Conservation (phyloP, 2,113 vertebrate genomes). For the Propithecus coquereli region DNA sequence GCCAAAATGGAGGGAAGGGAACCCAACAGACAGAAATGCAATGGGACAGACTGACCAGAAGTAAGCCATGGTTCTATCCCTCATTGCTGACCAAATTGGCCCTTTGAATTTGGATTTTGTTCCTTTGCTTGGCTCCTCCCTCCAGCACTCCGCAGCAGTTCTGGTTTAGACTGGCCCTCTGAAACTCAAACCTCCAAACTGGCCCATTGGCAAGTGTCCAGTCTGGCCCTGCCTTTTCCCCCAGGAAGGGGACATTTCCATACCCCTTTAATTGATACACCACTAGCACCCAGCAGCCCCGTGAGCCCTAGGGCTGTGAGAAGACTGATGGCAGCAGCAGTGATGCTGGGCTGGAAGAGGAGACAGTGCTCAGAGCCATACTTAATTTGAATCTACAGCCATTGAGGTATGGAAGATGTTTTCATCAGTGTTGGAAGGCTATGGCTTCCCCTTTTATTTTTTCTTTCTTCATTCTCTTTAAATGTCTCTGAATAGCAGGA, state of each 20-base stretch:
- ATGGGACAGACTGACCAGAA: background rate
- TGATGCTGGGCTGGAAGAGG: background rate
- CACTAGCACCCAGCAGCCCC: background rate
- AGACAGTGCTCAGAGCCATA: background rate
- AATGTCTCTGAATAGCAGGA: background rate
- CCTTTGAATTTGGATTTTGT: background rate
- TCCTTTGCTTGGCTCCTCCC: background rate
- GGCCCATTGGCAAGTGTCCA: background rate
- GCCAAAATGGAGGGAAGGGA: background rate
- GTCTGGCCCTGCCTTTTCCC: background rate
- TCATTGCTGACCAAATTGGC: background rate
- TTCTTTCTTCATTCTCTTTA: background rate
- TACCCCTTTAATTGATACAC: background rate
- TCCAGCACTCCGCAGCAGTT: background rate
- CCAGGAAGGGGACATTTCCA: background rate
- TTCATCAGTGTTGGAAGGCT: background rate
- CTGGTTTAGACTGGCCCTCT: background rate
- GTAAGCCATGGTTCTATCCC: background rate
- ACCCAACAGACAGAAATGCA: background rate
- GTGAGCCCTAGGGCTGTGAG: background rate
- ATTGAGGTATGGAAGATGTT: background rate
- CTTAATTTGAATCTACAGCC: background rate
- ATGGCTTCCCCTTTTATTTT: background rate
- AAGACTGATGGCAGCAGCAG: background rate
- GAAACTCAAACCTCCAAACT: background rate